Evolutionary conservation across 2,888 invertebrate species (phyloP), one percentile per base, ranked within the genome.

Genomic region (Lypha dubia): DNA sequence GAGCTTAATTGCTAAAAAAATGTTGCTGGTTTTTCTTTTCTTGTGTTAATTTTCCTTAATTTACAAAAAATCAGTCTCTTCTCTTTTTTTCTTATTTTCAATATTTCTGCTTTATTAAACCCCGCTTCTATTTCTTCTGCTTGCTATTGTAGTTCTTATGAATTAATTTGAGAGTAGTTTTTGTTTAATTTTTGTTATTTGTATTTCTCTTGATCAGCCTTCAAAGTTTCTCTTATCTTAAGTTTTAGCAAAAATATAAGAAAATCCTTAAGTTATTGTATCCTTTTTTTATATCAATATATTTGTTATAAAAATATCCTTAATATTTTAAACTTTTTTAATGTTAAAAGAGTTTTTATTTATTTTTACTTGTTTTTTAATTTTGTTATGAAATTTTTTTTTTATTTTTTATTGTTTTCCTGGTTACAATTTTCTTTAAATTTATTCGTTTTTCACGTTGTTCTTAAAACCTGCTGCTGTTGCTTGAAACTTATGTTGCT

Each of bases 1-100:
- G 24, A 60, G 60, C 67, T 65, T 51, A 35, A n/a, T 22, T 65
- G 2, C 41, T 75, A 41, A 67, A 67, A 28, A 44, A 13, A 6
- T 79, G 11, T 46, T 63, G 28, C 74, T 85, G 28, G 58, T 71
- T 49, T 20, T 71, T 11, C 41, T 71, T 11, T 38, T 76, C 67
- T 86, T 74, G 63, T 86, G 80, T 65, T 80, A 81, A 79, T 68
- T 53, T 56, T 76, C 81, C 65, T 82, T 86, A 74, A 58, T 44
- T 20, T 44, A 44, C 71, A 53, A 77, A 90, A 89, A 89, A 89
- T 90, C 90, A 90, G 90, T 90, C 90, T 90, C 89, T 88, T 89
- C 88, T 89, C 71, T 68, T 58, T 44, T 41, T 63, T 51, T n/a
- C n/a, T 60, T 22, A 35, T 73, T 20, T 20, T 6, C 49, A 73